A percentile compares a stretch with the other conserved stretches of the same genome.
Evolutionary conservation across 1,140 invertebrate genomes (phyloP).

Genomic region (Orchestia grillus): DNA sequence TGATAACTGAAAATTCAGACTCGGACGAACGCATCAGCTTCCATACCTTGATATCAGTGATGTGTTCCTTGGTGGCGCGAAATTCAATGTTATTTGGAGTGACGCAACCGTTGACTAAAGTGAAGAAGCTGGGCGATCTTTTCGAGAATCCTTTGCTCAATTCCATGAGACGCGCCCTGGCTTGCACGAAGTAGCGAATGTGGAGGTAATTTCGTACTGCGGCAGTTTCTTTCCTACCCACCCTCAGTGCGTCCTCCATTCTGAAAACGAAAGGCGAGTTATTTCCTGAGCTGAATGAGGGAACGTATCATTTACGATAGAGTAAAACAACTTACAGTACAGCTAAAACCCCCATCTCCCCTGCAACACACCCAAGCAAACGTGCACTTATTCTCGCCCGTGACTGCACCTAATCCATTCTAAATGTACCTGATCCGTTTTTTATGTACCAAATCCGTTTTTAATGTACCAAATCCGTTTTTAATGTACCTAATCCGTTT

Average conservation of each 20-base stretch:
- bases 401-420: no score
- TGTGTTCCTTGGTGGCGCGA: background rate
- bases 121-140: background rate
- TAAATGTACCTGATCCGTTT: no score
- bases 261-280: background rate
- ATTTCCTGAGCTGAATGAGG: background rate
- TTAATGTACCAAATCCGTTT: no score
- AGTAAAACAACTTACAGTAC: background rate
- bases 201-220: background rate
- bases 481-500: no score
- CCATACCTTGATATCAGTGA: conserved; percentile 16
- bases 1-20: background rate
- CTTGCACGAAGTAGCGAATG: background rate
- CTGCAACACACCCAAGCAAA: background rate
- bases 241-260: background rate
- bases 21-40: background rate
- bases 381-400: no score
- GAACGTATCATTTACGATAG: background rate
- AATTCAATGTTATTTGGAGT: background rate
- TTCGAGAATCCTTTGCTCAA: background rate
- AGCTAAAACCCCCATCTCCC: background rate
- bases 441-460: no score
- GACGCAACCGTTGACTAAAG: background rate
- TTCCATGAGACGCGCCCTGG: background rate
- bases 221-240: background rate